Conservation (phyloP, 1,140 invertebrate genomes). For the Pogonus chalceus region DNA sequence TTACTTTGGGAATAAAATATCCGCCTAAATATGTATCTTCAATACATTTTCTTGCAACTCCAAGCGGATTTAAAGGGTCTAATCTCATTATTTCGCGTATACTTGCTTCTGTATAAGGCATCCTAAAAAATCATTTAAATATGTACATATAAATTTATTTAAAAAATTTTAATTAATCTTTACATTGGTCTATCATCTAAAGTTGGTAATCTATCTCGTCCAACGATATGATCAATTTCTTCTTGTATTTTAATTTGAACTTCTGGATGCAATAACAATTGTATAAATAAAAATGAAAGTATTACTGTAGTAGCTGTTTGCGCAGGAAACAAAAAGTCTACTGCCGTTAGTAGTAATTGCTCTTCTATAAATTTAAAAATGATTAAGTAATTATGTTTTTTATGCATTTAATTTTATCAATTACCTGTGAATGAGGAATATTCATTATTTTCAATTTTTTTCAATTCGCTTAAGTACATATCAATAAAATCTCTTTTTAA, state of each 20-base stretch:
- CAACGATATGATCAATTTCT: conserved; percentile 46
- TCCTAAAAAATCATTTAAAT: conserved; percentile 21
- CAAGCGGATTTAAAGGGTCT: conserved; percentile 37
- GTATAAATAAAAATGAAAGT: conserved; percentile 46
- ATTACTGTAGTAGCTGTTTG: conserved; percentile 52
- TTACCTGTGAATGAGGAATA: conserved; percentile 13
- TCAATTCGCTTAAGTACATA: conserved; percentile 18
- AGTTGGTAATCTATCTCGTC: conserved; percentile 33
- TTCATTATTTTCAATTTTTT: too few species aligned
- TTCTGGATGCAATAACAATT: conserved; percentile 43
- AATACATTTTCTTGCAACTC: conserved; percentile 35
- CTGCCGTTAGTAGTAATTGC: conserved; percentile 33
- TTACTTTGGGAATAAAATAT: conserved; percentile 37
- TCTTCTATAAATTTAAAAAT: conserved; percentile 39
- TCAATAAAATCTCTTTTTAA: conserved; percentile 22
- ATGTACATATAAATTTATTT: not conserved
- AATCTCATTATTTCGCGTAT: conserved; percentile 38
- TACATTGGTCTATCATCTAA: conserved; percentile 37
- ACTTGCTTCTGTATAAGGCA: conserved; percentile 42
- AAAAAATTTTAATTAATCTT: conserved; percentile 1
- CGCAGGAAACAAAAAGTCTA: conserved; percentile 52
- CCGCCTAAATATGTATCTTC: conserved; percentile 34
- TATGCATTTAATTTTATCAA: too few species aligned
- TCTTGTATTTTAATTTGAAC: conserved; percentile 45
- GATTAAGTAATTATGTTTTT: too few species aligned